A percentile compares a stretch with the other conserved stretches of the same genome.
Evolutionary conservation across 2,797 vertebrate species (phyloP).

Genomic region (Australoheros facetus): DNA sequence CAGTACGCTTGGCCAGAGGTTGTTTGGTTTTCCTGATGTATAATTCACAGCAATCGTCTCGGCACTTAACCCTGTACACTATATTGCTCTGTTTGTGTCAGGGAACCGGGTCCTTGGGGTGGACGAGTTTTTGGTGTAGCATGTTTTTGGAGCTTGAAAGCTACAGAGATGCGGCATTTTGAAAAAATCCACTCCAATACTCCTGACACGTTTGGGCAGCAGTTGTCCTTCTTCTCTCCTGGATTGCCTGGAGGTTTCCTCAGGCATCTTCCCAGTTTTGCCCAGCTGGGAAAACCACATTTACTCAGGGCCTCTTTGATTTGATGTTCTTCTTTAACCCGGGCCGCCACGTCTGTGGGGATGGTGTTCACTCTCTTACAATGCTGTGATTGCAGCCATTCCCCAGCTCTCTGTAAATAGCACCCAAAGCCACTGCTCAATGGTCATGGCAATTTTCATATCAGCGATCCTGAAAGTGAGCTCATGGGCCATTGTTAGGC

Average conservation of each 20-base stretch:
- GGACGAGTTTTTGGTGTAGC: too few relatives aligned
- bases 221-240: neutral
- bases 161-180: fast-evolving
- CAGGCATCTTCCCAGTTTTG: neutral
- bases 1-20: too few relatives aligned
- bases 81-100: neutral
- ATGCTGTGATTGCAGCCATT: neutral
- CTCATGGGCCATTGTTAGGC: neutral
- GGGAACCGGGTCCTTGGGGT: neutral
- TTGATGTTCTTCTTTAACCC: neutral
- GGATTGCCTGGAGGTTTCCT: neutral
- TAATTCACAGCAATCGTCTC: neutral
- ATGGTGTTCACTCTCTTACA: neutral
- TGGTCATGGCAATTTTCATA: neutral
- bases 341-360: neutral
- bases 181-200: fast-evolving
- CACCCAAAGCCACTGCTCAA: neutral
- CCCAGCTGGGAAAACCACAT: neutral
- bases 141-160: neutral
- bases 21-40: neutral
- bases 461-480: neutral
- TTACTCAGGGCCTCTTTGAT: neutral
- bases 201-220: neutral
- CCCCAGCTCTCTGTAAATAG: neutral
- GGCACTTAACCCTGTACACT: neutral